Base-by-base conservation (phyloP, 2,797 vertebrate genomes). In the Rhinatrema bivittatum region DNA sequence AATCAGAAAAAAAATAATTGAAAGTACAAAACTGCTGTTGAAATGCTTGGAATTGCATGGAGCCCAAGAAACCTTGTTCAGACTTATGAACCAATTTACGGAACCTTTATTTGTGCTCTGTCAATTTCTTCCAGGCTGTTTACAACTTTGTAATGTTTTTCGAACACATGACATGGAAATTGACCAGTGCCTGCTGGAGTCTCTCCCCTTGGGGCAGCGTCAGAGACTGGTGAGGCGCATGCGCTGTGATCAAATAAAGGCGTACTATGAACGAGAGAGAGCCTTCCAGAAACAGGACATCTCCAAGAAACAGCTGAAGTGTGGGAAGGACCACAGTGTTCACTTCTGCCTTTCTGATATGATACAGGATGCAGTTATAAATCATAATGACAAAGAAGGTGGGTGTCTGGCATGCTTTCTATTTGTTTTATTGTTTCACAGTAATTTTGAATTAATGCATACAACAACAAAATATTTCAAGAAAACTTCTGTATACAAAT, bases 121-220 rank as follows among this genome's bases (percentile, higher is more conserved):
- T 47, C 24, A 2, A 5, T 52, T 25, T 56, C 29, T 54, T 61
- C 4, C 52, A 98, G 94, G 94, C 87, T 98, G 94, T 84, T 95
- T 95, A 74, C 94, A 95, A 85, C 88, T 98, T 89, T 98, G 94
- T 90, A 96, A 92, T 63, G 87, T 89, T 61, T 98, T 98, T 59
- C 89, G 92, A 57, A 74, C 84, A 30, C 93, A 91, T 78, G 93
- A 94, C 75, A 98, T 98, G 94, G 94, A 98, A 91, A 96, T 98
- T 73, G 94, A 98, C 88, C 94, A 97, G 84, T 97, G 94, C 67
- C 78, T 98, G 76, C 85, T 98, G 86, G 94, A 98, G 82, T 93
- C 94, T 49, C 90, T 98, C 32, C 94, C 94, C 24, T 73, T 93
- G 0, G 90, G 93, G 56, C 94, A 97, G 72, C 79, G 94, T 28